Evolutionary conservation across 2,113 vertebrate species (phyloP).

Genomic region (Tychaedon coryphoeus): DNA sequence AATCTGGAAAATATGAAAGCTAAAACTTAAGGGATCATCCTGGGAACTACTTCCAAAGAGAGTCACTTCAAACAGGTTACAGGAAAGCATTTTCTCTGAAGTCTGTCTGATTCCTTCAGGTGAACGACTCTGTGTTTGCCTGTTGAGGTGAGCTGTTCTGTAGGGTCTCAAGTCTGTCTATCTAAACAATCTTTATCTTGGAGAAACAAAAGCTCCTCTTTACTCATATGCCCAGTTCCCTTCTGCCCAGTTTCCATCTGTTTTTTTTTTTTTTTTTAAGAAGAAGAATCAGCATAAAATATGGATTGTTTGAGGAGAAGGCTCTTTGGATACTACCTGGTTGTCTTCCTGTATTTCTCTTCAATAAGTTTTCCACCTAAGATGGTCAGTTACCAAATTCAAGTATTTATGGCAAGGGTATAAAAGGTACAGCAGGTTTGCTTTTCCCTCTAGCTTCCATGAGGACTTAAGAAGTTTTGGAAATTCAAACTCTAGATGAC

Average conservation of each 20-base stretch:
- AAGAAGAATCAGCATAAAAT: neutral
- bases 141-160: neutral
- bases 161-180: neutral
- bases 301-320: neutral
- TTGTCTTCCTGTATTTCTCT: neutral
- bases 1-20: neutral
- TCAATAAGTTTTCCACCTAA: neutral
- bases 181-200: neutral
- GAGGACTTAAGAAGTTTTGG: neutral
- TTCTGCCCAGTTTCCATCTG: neutral
- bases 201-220: fast-evolving
- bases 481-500: neutral
- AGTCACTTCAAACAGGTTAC: neutral
- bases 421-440: neutral
- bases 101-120: neutral
- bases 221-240: neutral
- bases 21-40: neutral
- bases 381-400: neutral
- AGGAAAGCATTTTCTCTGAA: neutral
- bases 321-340: neutral
- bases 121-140: neutral
- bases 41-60: neutral
- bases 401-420: neutral
- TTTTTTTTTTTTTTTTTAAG: neutral
- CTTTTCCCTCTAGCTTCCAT: neutral